Evolutionary conservation across 92 coral and sea anemone species (phyloP), one percentile per base, ranked within the genome.

Genomic region (Anthopleura xanthogrammica): DNA sequence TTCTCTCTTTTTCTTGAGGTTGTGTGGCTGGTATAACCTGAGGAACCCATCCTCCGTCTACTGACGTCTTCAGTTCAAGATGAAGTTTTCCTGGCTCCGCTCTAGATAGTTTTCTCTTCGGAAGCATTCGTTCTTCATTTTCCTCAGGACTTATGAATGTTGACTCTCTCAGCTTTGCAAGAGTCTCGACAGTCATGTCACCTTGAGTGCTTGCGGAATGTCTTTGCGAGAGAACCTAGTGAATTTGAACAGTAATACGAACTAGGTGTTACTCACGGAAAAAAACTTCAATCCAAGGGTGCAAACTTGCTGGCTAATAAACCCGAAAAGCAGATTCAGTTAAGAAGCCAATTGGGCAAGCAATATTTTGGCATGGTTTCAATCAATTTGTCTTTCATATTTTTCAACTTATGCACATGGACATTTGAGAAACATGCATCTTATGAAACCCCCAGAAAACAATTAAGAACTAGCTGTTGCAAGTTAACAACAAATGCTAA

Each of bases 121-220:
- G 77, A 73, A 40, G 52, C 19, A 55, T n/a, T 52, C 11, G 24
- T 54, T 52, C 81, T 41, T n/a, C 48, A 7, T 57, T 41, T 62
- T 57, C 83, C 41, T 79, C 83, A 2, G 83, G 83, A 40, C 72
- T 60, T 50, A 43, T 57, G 73, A 39, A 39, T 12, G 83, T 62
- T 7, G 83, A 79, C 4, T 39, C 43, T 58, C 73, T 41, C 39
- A 79, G 83, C 54, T 60, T 79, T 70, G 46, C 20, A 3, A 79
- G 29, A 1, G 73, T 79, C 12, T 79, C 83, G 36, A 16, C 13
- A 24, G 62, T 70, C 50, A 79, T 79, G n/a, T 79, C 50, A 20
- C 75, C 29, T 13, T 11, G 70, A 62, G 29, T 3, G 10, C 70
- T 57, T 57, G 4, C 29, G 70, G 70, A 62, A 12, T n/a, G 2